Evolutionary conservation across 2,888 invertebrate species (phyloP), one percentile per base, ranked within the genome.

Genomic region (Cryptocheilus praepositus): DNA sequence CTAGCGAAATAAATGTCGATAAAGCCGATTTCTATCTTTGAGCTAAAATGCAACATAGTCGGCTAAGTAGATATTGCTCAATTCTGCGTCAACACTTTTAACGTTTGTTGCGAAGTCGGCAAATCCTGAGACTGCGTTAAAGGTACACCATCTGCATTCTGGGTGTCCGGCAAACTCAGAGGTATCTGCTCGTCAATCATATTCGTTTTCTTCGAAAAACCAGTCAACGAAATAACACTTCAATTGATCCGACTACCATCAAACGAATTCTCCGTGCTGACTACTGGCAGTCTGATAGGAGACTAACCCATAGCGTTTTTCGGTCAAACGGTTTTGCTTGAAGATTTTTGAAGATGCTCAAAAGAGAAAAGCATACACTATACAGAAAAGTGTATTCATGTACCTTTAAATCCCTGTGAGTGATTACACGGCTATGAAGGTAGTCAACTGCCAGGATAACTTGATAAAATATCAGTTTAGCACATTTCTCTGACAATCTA

Each of bases 371-470:
- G n/a, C 7, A n/a, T 18, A 4, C 16, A 49, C 13, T 49, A 16
- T 8, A 18, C 8, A 16, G n/a, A n/a, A 56, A 18, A 8, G 13
- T 43, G 18, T 21, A 18, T 19, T 18, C 4, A 18, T 11, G 44
- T 87, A 94, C 95, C 91, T 93, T 94, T 56, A 94, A 89, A 85
- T 94, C 94, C 83, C 94, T 90, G 86, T 96, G 96, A 58, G 94
- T 94, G 72, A 96, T 94, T 60, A 92, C 93, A 74, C 92, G 90
- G 72, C 92, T 90, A 87, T 98, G 98, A 3, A 98, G 91, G 89
- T 97, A 97, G 85, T 95, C 91, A 4, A 97, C 93, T 3, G 96
- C 97, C 55, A 93, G 89, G 51, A 94, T 93, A 89, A 98, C 94
- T 90, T 98, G 98, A 84, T 94, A 94, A 86, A 97, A 96, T 59